Evolutionary conservation across 2,797 vertebrate genomes (phyloP).

Genomic region (Harpagifer antarcticus): DNA sequence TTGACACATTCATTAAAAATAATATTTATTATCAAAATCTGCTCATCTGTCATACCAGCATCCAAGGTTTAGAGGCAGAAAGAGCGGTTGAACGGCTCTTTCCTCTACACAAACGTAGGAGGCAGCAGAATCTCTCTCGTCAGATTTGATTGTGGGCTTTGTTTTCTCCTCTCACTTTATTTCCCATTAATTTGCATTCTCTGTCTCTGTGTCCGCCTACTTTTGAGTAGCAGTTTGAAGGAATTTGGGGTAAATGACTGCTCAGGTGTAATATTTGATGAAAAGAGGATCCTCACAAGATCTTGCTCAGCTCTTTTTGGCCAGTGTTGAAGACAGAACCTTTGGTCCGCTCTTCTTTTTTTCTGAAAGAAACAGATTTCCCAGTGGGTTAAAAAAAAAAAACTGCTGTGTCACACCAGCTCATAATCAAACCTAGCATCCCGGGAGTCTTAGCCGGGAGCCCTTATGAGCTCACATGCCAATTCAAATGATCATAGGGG

Average conservation of each 20-base stretch:
- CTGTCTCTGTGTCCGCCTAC: slow-evolving; percentile 9
- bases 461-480: slow-evolving; percentile 10
- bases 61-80: neutral
- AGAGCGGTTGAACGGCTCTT: slow-evolving; percentile 53
- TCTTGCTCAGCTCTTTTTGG: slow-evolving; percentile 46
- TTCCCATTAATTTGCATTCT: slow-evolving; percentile 10
- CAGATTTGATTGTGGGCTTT: slow-evolving; percentile 52
- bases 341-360: slow-evolving; percentile 43
- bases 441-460: slow-evolving; percentile 5
- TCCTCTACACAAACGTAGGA: slow-evolving; percentile 91
- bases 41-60: neutral
- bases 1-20: slow-evolving; percentile 59
- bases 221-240: slow-evolving; percentile 22
- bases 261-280: slow-evolving; percentile 31
- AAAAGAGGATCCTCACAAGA: slow-evolving; percentile 45
- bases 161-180: slow-evolving; percentile 16
- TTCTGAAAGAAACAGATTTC: slow-evolving; percentile 41
- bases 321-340: slow-evolving; percentile 38
- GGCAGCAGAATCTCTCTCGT: slow-evolving; percentile 91
- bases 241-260: slow-evolving; percentile 39
- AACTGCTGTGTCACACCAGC: slow-evolving; percentile 76
- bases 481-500: slow-evolving; percentile 7
- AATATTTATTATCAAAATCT: slow-evolving; percentile 18
- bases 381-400: slow-evolving; percentile 48
- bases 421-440: slow-evolving; percentile 45